Percentiles rank a stretch among this genome's conserved stretches.
These are phyloP conservation scores for Synanthedon andrenaeformis DNA, from an alignment of 2,888 invertebrate genomes.

Conservation along the genomic window DNA sequence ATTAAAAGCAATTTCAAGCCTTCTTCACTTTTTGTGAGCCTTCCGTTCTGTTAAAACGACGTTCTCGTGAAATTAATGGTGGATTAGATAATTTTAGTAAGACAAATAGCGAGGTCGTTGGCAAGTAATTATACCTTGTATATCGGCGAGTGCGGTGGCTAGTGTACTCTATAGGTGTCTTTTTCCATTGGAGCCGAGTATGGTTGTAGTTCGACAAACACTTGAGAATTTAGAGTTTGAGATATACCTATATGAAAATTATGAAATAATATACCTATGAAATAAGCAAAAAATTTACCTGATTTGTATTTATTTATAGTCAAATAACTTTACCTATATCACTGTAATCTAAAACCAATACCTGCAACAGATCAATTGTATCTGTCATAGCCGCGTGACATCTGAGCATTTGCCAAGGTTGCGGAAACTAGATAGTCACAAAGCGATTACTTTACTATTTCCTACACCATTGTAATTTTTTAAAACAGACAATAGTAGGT, in stretches of 20 bases:
- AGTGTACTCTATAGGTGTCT: background rate
- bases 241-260: too few relatives aligned
- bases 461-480: too few relatives aligned
- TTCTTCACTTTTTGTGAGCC: slow-evolving; percentile 5
- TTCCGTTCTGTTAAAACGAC: slow-evolving; percentile 12
- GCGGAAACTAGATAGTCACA: slow-evolving; percentile 5
- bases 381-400: slow-evolving; percentile 8
- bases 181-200: background rate
- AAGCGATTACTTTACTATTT: slow-evolving; percentile 1
- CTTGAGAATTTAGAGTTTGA: too few relatives aligned
- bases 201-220: too few relatives aligned
- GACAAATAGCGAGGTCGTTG: slow-evolving; percentile 18
- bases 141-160: slow-evolving; percentile 7
- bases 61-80: slow-evolving; percentile 11
- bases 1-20: background rate
- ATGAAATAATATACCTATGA: too few relatives aligned
- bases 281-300: background rate
- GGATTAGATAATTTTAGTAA: slow-evolving; percentile 16
- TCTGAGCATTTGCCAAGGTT: slow-evolving; percentile 5
- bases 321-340: too few relatives aligned
- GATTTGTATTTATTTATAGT: too few relatives aligned
- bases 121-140: slow-evolving; percentile 8
- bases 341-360: slow-evolving; percentile 1
- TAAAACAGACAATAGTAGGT: too few relatives aligned
- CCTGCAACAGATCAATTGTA: slow-evolving; percentile 1